Base-by-base conservation (phyloP, 2,888 invertebrate species). In the Melipona beecheii region DNA sequence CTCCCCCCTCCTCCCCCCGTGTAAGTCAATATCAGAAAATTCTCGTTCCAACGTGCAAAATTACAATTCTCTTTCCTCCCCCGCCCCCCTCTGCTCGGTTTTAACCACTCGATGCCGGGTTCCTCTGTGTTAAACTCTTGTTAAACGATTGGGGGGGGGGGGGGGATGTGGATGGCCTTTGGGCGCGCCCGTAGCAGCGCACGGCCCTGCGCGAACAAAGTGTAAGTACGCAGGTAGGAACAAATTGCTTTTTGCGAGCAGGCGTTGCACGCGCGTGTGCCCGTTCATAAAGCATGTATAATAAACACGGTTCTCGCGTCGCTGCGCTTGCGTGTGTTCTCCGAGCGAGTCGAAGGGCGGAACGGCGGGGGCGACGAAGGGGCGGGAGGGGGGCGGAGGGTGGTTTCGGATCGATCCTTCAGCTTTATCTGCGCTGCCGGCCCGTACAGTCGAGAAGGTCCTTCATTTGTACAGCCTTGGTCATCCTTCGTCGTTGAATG, bases 231-330 rank as follows among this genome's bases (percentile, higher is more conserved):
- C 71, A 72, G 65, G 56, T 60, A 64, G 68, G 31, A 69, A 83
- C 75, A 78, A 73, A 83, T 83, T 84, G 72, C 65, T 84, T 84
- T 84, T 73, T 65, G 68, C 72, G 58, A 72, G 72, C 36, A 43
- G 68, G 60, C 73, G 70, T 50, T 49, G 24, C 84, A 70, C 78
- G 50, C 56, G 60, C 54, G 52, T 15, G 73, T 71, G 75, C 62
- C 69, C 86, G 85, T 90, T 91, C 87, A 87, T 90, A 89, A 91
- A 90, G 90, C 87, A 90, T 89, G 89, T 90, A 90, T 89, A 89
- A 92, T 90, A 91, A 91, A 91, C 87, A 91, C 84, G 87, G 66
- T 84, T 68, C 75, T 54, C 81, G 75, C 83, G 81, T 83, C 78
- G 81, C 60, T 80, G 90, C 90, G 90, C 90, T 86, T 90, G 90